Base-by-base conservation (phyloP, 2,888 invertebrate genomes). In the Iselma pallidipennis region DNA sequence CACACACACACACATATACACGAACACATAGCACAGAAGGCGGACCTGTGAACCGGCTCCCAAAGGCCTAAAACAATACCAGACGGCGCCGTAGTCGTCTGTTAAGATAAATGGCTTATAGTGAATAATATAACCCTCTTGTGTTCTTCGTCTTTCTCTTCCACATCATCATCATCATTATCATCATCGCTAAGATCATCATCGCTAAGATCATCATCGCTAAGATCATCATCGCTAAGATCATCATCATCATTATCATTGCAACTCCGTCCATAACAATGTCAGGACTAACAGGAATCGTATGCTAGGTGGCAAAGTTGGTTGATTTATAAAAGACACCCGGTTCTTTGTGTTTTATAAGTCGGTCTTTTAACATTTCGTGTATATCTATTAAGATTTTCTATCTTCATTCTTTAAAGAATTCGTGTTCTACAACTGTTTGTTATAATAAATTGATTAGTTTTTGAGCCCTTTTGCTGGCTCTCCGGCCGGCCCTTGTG, bases 61-160 rank as follows among this genome's bases (percentile, higher is more conserved):
- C 7, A 26, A 26, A 26, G 50, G 62, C 52, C 56, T 63, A 59
- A 63, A 63, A 63, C 63, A 63, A 63, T 63, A 68, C 59, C 62
- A 66, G 59, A 66, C 65, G 66, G 65, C 63, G 66, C 68, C 66
- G 68, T 61, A 68, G 61, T 66, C 70, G 67, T 67, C 69, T 68
- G 65, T 59, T 64, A 73, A 74, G 71, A 74, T 74, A 74, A 74
- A 74, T 74, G 74, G 72, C 72, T 67, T 16, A 16, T 16, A n/a
- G 2, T 16, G 37, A 16, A 16, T 16, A 16, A 29, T 29, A 16
- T 37, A 37, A 37, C 37, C 16, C 16, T 37, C 2, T 9, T 33
- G 9, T 33, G n/a, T 31, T 0, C 31, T 2, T 10, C 12, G n/a
- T 10, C n/a, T 2, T 14, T 4, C 4, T n/a, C 14, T 2, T 29